Base-by-base conservation (phyloP, 1,140 invertebrate genomes). In the Ips nitidus region DNA sequence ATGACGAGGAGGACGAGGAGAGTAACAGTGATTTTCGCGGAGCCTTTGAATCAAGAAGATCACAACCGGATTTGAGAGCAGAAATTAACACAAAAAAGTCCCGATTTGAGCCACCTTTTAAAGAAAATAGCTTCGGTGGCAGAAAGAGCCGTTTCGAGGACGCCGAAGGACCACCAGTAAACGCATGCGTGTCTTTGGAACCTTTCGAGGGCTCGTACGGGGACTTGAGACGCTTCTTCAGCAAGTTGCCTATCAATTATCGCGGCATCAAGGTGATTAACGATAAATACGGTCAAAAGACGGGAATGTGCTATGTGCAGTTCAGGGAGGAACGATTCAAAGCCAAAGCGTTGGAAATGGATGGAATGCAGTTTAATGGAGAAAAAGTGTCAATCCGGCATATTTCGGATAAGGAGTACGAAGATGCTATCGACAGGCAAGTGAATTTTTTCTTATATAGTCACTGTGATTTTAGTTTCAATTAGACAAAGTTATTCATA, bases 261-360 rank as follows among this genome's bases (percentile, higher is more conserved):
- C 90, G 91, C 75, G 92, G 93, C 2, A 86, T 97, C 41, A 95
- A 95, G 80, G 84, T 97, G 72, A 88, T 94, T 4, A 92, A 90
- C 76, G 91, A 95, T 73, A 86, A 87, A 7, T 85, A 89, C 71
- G 94, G 94, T 0, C 86, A 89, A 40, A 85, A 91, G 5, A 90
- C 89, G 0, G 94, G 94, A 1, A 88, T 90, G 38, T 93, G 90
- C 5, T 94, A 88, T 76, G 86, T 97, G 1, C 86, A 89, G 73
- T 96, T 97, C 77, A 84, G 83, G 3, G 86, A 87, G 67, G 77
- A 82, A 1, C 87, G 86, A 36, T 88, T 88, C 50, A 90, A 90
- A 62, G 84, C 88, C 41, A 83, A 89, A 52, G 93, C 92, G 0
- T 75, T 96, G 3, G 80, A 83, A 41, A 81, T 82, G 39, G 86